Evolutionary conservation across 2,888 invertebrate genomes (phyloP).

Genomic region (Epistrophe grossulariae): DNA sequence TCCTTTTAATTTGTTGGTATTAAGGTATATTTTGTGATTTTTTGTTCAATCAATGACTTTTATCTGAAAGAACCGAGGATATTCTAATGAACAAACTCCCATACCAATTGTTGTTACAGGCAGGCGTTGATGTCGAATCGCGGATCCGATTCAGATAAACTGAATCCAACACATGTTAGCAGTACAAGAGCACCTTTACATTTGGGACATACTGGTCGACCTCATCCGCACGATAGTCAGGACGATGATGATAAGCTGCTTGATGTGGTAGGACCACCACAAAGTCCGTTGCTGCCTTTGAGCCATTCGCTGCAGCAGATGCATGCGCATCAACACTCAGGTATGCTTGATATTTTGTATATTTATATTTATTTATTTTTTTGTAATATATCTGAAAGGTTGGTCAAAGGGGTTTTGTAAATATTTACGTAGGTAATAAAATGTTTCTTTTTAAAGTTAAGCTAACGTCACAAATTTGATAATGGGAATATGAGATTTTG

Average conservation of each 20-base stretch:
- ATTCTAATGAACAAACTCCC: conserved; percentile 82
- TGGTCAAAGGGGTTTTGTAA: neutral
- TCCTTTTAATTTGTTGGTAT: neutral
- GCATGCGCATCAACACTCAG: conserved; percentile 84
- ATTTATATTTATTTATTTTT: neutral
- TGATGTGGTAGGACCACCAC: conserved; percentile 94
- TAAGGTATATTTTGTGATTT: too few relatives aligned
- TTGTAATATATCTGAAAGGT: neutral
- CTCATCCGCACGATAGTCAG: conserved; percentile 83
- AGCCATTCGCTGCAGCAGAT: conserved; percentile 84
- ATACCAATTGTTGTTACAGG: conserved; percentile 86
- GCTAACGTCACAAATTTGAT: neutral
- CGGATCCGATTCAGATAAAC: conserved; percentile 84
- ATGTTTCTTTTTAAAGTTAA: neutral
- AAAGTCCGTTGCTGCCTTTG: conserved; percentile 89
- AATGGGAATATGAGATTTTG: neutral
- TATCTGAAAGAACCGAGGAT: conserved; percentile 79
- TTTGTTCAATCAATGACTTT: conserved; percentile 32
- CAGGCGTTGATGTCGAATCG: conserved; percentile 86
- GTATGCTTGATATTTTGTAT: conserved; percentile 78
- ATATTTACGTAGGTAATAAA: neutral
- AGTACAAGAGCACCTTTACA: conserved; percentile 83
- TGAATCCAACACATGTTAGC: conserved; percentile 86
- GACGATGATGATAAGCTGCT: conserved; percentile 94
- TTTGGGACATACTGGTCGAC: conserved; percentile 83